Percentiles rank a stretch among this genome's conserved stretches.
Conservation (phyloP, 2,888 invertebrate species). For the Drosophila paranaensis region DNA sequence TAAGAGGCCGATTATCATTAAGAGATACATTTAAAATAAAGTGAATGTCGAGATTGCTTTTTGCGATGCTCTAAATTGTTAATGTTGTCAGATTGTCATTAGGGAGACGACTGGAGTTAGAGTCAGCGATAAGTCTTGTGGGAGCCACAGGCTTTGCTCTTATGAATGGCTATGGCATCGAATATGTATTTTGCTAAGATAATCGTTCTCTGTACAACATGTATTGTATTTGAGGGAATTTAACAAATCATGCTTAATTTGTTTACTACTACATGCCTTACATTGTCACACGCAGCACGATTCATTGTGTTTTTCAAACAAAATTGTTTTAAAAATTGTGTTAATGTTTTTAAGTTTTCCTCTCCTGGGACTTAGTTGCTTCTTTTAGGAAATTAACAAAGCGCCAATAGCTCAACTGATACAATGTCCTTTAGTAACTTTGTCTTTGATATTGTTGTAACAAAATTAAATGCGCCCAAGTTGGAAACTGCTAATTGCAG, state of each 20-base stretch:
- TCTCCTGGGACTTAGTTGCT: background rate
- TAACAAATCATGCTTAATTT: background rate
- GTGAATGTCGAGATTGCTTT: background rate
- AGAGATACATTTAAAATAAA: conserved; percentile 3
- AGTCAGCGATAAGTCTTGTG: background rate
- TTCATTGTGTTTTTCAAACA: conserved; percentile 2
- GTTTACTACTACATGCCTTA: background rate
- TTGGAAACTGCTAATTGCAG: conserved; percentile 39
- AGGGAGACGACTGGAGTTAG: too few relatives aligned
- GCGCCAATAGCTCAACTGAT: background rate
- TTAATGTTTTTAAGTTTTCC: conserved; percentile 16
- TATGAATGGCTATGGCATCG: too few relatives aligned
- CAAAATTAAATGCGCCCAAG: conserved; percentile 49
- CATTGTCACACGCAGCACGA: conserved; percentile 17
- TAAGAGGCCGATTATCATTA: background rate
- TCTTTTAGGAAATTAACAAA: background rate
- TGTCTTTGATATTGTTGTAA: conserved; percentile 71
- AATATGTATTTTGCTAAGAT: too few relatives aligned
- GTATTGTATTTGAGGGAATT: background rate
- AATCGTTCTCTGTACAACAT: too few relatives aligned
- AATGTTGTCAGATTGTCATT: too few relatives aligned
- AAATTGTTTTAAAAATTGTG: conserved; percentile 5
- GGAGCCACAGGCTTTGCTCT: too few relatives aligned
- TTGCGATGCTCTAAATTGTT: background rate
- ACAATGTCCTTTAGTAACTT: conserved; percentile 33